A percentile compares a stretch with the other conserved stretches of the same genome.
Evolutionary conservation across 2,888 invertebrate species (phyloP).

Genomic region (Amphipyra berbera): DNA sequence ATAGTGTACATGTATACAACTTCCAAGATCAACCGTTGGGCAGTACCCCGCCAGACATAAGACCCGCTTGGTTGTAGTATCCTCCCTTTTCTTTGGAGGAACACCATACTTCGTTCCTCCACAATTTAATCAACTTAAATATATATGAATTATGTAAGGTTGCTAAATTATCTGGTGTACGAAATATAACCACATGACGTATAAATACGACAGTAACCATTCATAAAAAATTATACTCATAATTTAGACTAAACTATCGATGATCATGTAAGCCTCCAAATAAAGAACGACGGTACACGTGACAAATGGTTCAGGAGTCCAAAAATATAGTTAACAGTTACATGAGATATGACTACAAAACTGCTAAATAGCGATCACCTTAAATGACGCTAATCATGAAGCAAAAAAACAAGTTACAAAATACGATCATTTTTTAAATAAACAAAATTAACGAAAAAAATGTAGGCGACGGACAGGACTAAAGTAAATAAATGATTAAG

Average conservation of each 20-base stretch:
- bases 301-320: slow-evolving; percentile 71
- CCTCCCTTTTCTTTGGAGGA: too few species aligned
- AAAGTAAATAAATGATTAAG: slow-evolving; percentile 80
- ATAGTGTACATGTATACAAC: too few species aligned
- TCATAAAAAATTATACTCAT: slow-evolving; percentile 37
- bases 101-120: too few species aligned
- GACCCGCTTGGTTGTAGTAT: too few species aligned
- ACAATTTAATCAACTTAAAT: too few species aligned
- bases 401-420: slow-evolving; percentile 40
- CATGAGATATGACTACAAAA: slow-evolving; percentile 70
- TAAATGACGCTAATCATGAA: slow-evolving; percentile 58
- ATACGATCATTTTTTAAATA: slow-evolving; percentile 39
- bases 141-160: too few species aligned
- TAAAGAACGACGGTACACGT: slow-evolving; percentile 41
- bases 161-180: too few species aligned
- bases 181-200: not conserved
- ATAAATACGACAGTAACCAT: slow-evolving; percentile 22
- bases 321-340: slow-evolving; percentile 66
- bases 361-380: slow-evolving; percentile 68
- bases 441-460: slow-evolving; percentile 51
- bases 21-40: too few species aligned
- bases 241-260: slow-evolving; percentile 40
- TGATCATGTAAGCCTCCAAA: slow-evolving; percentile 39
- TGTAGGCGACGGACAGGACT: slow-evolving; percentile 72
- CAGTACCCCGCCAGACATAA: too few species aligned